A percentile compares a stretch with the other conserved stretches of the same genome.
Conservation (phyloP, 2,797 vertebrate species). For the Malacoraja senta region DNA sequence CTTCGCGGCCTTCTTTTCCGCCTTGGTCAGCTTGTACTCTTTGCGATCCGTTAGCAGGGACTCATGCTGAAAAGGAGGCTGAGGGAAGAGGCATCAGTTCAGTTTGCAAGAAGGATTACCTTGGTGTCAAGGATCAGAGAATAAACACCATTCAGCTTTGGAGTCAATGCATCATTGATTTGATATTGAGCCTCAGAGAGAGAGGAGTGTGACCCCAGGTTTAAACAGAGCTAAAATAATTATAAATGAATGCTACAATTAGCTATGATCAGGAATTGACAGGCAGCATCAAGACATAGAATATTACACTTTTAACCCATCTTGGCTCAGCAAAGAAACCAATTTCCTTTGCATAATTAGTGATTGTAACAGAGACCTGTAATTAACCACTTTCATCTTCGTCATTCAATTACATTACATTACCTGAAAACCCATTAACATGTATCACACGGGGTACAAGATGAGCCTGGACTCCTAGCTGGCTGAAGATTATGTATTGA, state of each 20-base stretch:
- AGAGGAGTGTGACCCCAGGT: not conserved
- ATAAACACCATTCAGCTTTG: not conserved
- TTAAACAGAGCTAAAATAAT: not conserved
- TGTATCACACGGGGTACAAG: not conserved
- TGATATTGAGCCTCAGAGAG: not conserved
- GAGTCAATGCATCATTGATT: not conserved
- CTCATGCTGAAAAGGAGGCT: slow-evolving; percentile 95
- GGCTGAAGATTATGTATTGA: not conserved
- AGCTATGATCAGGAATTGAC: not conserved
- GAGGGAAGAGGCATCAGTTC: slow-evolving; percentile 7
- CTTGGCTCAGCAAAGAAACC: not conserved
- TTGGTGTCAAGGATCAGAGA: not conserved
- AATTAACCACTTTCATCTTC: too few relatives aligned
- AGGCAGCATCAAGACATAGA: too few relatives aligned
- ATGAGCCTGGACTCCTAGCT: not conserved
- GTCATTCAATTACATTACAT: not conserved
- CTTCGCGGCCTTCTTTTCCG: slow-evolving; percentile 96
- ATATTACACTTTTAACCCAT: not conserved
- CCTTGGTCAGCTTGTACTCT: slow-evolving; percentile 94
- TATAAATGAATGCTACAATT: not conserved
- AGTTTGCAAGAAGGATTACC: not conserved
- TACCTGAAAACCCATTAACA: not conserved
- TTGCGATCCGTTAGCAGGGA: slow-evolving; percentile 91
- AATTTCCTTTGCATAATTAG: not conserved
- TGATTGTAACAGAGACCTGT: not conserved